Evolutionary conservation across 2,113 vertebrate species (phyloP), one percentile per base, ranked within the genome.

Genomic region (Zingel zingel): DNA sequence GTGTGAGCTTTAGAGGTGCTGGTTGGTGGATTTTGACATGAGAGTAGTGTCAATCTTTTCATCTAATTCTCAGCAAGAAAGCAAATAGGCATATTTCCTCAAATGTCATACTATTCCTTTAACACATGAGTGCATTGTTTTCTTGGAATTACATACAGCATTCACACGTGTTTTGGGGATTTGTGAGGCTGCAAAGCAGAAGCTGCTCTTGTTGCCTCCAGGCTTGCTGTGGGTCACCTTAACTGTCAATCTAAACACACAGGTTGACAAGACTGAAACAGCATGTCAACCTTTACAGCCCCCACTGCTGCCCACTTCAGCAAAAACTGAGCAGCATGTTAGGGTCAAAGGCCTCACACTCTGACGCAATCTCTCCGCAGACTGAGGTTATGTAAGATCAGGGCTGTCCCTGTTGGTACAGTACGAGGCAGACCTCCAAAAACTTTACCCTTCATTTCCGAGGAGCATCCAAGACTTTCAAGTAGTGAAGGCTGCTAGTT

Each of bases 201-300:
- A 27, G 48, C 77, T 50, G 68, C 68, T 62, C 25, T 18, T 66
- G 25, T 61, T 83, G 83, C 82, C 75, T 84, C 33, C 66, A 39
- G 82, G 82, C 77, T 69, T 57, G 59, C 73, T 71, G 51, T 15
- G 36, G 67, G 84, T 90, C 87, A 89, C 72, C 84, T 88, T 80
- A 57, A 61, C 85, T 88, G 80, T 68, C 48, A 39, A 43, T 83
- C 68, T 21, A 21, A 63, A 56, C 54, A 45, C 39, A 58, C 73
- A 71, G 84, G 77, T 66, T 82, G 84, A 83, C 76, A 39, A 68
- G 81, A 77, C 79, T 86, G 75, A 89, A 90, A 67, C 89, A 73
- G 81, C 80, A 47, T 50, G 78, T 83, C 87, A 75, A 73, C 72
- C 62, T 69, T 56, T 53, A 71, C 65, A 78, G 54, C 59, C 64